These are phyloP conservation scores for Colius striatus DNA, from an alignment of 2,113 vertebrate genomes.

Conservation along the genomic window DNA sequence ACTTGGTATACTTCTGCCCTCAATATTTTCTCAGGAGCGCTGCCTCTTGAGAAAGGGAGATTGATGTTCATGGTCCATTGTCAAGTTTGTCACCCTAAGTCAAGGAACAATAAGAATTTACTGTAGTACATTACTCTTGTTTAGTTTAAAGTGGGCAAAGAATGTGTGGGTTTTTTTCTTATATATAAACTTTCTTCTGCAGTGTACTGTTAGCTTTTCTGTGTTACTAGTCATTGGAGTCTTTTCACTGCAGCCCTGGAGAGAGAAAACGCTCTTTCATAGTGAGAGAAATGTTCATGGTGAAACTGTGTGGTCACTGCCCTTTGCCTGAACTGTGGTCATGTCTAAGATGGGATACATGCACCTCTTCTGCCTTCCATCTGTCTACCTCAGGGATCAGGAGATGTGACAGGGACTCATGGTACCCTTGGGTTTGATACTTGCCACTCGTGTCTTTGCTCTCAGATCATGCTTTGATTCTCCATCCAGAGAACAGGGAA, in stretches of 20 bases:
- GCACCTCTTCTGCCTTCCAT: background rate
- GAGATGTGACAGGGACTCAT: background rate
- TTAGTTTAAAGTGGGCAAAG: background rate
- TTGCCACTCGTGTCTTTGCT: background rate
- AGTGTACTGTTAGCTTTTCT: background rate
- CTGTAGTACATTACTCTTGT: background rate
- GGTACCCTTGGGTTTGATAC: background rate
- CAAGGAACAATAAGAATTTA: background rate
- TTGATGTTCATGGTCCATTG: background rate
- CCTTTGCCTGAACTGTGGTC: background rate
- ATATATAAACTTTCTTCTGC: background rate
- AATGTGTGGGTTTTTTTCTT: background rate
- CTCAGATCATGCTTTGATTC: rapidly evolving
- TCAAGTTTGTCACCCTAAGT: background rate
- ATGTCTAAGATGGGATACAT: rapidly evolving
- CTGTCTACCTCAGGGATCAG: background rate
- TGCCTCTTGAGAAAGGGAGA: background rate
- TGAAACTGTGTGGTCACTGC: background rate
- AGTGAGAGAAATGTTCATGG: background rate
- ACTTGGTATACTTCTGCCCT: background rate
- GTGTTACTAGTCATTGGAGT: background rate
- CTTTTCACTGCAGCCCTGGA: background rate
- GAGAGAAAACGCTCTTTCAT: background rate
- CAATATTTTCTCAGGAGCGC: background rate
- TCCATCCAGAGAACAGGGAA: background rate